Conservation (phyloP, 2,797 vertebrate species). For the Acestrorhynchus altus region DNA sequence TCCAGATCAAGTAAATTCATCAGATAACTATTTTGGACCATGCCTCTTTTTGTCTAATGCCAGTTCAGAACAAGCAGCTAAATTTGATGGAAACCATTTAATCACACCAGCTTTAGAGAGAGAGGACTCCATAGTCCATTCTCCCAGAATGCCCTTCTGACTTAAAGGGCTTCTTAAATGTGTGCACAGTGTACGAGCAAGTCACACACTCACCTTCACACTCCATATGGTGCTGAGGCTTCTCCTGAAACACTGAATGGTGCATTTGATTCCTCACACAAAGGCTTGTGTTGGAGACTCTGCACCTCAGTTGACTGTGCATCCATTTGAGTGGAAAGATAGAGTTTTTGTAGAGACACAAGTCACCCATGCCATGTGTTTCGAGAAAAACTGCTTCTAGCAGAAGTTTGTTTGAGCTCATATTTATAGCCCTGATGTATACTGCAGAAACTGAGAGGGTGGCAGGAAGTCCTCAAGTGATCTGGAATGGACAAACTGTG, state of each 20-base stretch:
- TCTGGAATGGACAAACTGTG: constrained; percentile 15
- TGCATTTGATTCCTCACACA: constrained; percentile 3
- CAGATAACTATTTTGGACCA: constrained; percentile 52
- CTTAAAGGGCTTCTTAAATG: constrained; percentile 45
- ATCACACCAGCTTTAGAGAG: constrained; percentile 52
- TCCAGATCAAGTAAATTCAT: constrained; percentile 50
- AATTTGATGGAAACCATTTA: constrained; percentile 27
- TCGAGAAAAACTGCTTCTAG: neutral
- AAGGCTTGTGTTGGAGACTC: constrained; percentile 3
- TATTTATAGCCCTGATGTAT: neutral
- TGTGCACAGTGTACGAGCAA: constrained; percentile 31
- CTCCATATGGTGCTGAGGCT: constrained; percentile 76
- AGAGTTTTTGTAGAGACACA: neutral
- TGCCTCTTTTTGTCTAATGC: constrained; percentile 31
- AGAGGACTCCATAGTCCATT: neutral
- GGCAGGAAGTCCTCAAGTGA: neutral
- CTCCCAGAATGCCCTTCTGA: constrained; percentile 37
- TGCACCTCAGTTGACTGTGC: constrained; percentile 14
- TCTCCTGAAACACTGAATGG: constrained; percentile 48
- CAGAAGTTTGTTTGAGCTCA: neutral
- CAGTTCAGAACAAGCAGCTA: constrained; percentile 55
- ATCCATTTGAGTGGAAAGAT: neutral
- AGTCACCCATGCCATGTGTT: neutral
- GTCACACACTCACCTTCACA: constrained; percentile 30
- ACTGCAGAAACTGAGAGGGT: neutral